These are phyloP conservation scores for Alosa sapidissima DNA, from an alignment of 2,797 vertebrate genomes.

Conservation along the genomic window DNA sequence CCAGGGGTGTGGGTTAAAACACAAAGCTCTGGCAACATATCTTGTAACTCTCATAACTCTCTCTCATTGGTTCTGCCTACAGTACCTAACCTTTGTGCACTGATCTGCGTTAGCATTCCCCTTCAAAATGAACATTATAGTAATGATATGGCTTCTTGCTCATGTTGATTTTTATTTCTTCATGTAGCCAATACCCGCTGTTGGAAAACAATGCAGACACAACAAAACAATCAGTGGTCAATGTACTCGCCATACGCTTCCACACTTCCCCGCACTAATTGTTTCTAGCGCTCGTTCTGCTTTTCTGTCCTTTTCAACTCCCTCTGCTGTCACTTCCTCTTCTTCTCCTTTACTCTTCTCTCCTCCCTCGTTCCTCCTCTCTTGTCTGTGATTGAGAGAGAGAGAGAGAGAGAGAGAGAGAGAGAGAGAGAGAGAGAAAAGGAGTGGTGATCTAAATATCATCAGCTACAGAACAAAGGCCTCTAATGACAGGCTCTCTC, in stretches of 20 bases:
- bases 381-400: not conserved
- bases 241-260: not conserved
- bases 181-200: not conserved
- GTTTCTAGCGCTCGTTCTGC: not conserved
- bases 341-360: not conserved
- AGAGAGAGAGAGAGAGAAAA: not conserved
- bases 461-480: constrained; percentile 11
- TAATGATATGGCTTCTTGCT: not conserved
- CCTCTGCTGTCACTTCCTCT: constrained; percentile 15
- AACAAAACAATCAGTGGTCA: not conserved
- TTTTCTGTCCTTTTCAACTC: not conserved
- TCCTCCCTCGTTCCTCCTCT: not conserved
- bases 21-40: too few relatives aligned
- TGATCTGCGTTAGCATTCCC: not conserved
- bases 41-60: not conserved
- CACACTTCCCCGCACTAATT: not conserved
- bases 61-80: not conserved
- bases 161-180: not conserved
- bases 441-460: constrained; percentile 14
- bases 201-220: not conserved
- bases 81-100: not conserved
- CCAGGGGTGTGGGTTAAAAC: too few relatives aligned
- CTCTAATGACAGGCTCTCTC: constrained; percentile 4
- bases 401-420: not conserved
- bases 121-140: not conserved